Conservation (phyloP, 2,888 invertebrate genomes). For the Omphaloscelis lunosa region DNA sequence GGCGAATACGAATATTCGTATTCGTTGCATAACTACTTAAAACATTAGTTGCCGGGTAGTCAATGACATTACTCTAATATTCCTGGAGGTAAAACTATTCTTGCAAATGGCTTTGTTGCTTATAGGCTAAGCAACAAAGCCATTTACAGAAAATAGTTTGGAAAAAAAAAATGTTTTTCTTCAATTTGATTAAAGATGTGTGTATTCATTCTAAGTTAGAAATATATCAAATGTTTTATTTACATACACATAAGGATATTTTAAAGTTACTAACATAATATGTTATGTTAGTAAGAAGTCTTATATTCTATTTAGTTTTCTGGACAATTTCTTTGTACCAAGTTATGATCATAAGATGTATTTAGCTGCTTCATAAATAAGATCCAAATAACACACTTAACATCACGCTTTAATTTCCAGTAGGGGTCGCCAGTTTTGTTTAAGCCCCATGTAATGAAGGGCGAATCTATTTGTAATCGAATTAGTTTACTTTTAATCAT, state of each 20-base stretch:
- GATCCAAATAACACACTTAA: constrained; percentile 2
- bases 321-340: background rate
- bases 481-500: background rate
- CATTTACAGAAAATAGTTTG: background rate
- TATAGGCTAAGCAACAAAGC: background rate
- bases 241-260: background rate
- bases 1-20: too few relatives aligned
- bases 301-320: background rate
- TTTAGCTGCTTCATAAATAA: background rate
- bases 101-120: too few relatives aligned
- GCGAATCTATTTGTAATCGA: background rate
- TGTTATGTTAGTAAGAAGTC: background rate
- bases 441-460: background rate
- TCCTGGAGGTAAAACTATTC: too few relatives aligned
- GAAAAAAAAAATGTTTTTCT: background rate
- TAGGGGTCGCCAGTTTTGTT: background rate
- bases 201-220: constrained; percentile 25
- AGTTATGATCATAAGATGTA: background rate
- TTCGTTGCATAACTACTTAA: background rate
- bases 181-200: constrained; percentile 17
- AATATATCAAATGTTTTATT: constrained; percentile 7
- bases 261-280: background rate
- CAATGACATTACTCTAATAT: background rate
- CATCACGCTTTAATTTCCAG: background rate
- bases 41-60: background rate